Base-by-base conservation (phyloP, 2,888 invertebrate genomes). In the Drosophila rubida region DNA sequence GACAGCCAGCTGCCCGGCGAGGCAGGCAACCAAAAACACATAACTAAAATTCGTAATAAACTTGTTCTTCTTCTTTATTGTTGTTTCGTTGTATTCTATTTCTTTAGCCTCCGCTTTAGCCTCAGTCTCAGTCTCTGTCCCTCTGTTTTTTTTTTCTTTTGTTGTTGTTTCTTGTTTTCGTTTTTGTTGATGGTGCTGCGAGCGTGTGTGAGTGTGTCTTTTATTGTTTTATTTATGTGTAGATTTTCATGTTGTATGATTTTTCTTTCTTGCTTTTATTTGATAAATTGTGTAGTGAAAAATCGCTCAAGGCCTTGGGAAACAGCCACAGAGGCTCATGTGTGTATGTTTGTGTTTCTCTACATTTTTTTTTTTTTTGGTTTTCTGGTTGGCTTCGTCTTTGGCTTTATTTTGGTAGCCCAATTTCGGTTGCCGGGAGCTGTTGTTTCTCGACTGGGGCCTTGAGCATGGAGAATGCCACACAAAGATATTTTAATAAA, bases 151-250 rank as follows among this genome's bases (percentile, higher is more conserved):
- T 7, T 25, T 5, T 32, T 9, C 1, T 25, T 5, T 19, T 19
- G 19, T 19, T 19, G 19, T 25, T 27, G 25, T 27, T 27, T 27
- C 11, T 27, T 2, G 27, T 11, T 27, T 19, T 19, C 3, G 27
- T 8, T n/a, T n/a, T n/a, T n/a, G n/a, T n/a, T n/a, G n/a, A n/a
- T n/a, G n/a, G n/a, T 27, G 27, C 27, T 27, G n/a, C 11, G n/a
- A 25, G 19, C 49, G 44, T 53, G 42, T 66, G 63, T 65, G 49
- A 73, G 69, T 62, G 66, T 51, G 64, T 42, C 67, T 86, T 88
- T 87, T 88, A 84, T 84, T 84, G 88, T 88, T 88, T 84, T 84
- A 84, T 88, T 88, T 87, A 69, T 88, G 69, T 83, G 83, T 69
- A 74, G 73, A 74, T 65, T 76, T 71, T 69, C 74, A 69, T 83